Conservation (phyloP, 2,113 vertebrate genomes). For the Eupsittula cactorum region DNA sequence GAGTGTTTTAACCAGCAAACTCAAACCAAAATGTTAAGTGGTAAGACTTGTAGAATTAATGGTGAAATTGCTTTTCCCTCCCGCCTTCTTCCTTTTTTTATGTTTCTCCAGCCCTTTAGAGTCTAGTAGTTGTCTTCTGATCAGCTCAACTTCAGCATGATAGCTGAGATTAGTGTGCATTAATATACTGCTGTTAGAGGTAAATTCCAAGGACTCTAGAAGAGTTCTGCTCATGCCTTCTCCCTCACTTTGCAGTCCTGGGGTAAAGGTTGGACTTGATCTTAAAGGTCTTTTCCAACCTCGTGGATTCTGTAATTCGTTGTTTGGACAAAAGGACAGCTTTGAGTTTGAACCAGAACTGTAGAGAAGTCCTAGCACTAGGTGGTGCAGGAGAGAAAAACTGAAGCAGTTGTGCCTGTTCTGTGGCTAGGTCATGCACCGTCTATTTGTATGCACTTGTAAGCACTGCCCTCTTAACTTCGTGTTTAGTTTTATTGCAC, state of each 20-base stretch:
- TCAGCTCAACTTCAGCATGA: neutral
- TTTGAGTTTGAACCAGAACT: neutral
- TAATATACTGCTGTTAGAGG: neutral
- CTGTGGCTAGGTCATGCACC: neutral
- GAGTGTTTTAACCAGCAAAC: neutral
- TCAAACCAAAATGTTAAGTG: neutral
- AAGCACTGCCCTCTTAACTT: neutral
- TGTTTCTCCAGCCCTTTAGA: neutral
- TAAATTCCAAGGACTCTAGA: neutral
- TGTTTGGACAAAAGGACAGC: neutral
- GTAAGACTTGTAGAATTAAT: neutral
- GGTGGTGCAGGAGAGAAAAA: neutral
- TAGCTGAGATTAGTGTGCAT: neutral
- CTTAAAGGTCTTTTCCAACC: neutral
- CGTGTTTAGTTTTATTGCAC: neutral
- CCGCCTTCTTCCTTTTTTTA: neutral
- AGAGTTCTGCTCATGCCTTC: neutral
- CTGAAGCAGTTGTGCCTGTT: neutral
- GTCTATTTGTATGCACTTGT: neutral
- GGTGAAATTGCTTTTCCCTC: neutral
- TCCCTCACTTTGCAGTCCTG: neutral
- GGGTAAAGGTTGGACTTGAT: neutral
- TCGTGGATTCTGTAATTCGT: neutral
- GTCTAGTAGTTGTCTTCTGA: neutral
- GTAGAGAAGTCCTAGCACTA: fast-evolving